phyloP scores from a whole-genome alignment of 2,888 invertebrate genomes.

The Strigamia transsilvanica region DNA sequence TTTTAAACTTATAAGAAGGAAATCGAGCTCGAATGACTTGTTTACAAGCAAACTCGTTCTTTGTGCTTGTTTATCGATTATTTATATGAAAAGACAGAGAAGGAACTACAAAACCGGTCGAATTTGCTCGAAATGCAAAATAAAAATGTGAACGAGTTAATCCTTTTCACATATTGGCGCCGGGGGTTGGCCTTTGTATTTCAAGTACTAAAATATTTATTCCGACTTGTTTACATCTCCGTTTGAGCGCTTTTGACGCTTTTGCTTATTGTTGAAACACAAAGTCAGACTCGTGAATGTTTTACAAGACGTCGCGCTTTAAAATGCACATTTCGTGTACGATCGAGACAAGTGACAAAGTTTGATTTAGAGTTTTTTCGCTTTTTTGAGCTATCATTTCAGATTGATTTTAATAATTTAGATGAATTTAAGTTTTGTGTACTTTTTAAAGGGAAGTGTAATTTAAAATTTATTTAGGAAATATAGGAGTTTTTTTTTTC shows the following conservation, averaged over 20 bases:
- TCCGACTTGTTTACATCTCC: too few relatives aligned
- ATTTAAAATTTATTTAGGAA: not conserved
- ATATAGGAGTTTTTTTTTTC: not conserved
- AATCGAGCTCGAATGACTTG: conserved; percentile 4
- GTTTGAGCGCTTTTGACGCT: too few relatives aligned
- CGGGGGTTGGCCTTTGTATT: too few relatives aligned
- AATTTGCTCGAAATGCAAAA: not conserved
- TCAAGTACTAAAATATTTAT: too few relatives aligned
- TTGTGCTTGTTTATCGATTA: not conserved
- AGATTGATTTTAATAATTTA: not conserved
- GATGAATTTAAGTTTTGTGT: not conserved
- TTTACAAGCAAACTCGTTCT: not conserved
- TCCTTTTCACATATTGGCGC: not conserved
- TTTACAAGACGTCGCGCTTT: not conserved
- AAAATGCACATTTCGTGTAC: not conserved
- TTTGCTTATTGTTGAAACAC: too few relatives aligned
- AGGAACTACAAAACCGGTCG: not conserved
- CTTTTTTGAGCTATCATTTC: too few relatives aligned
- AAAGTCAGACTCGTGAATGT: not conserved
- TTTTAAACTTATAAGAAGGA: not conserved
- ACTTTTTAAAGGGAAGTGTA: not conserved
- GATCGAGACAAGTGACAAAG: not conserved
- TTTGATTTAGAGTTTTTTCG: not conserved
- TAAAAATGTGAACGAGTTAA: not conserved
- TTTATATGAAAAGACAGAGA: not conserved